Percentiles rank a stretch among this genome's conserved stretches.
phyloP scores from a whole-genome alignment of 1,140 invertebrate species.

The Gryon sp. region DNA sequence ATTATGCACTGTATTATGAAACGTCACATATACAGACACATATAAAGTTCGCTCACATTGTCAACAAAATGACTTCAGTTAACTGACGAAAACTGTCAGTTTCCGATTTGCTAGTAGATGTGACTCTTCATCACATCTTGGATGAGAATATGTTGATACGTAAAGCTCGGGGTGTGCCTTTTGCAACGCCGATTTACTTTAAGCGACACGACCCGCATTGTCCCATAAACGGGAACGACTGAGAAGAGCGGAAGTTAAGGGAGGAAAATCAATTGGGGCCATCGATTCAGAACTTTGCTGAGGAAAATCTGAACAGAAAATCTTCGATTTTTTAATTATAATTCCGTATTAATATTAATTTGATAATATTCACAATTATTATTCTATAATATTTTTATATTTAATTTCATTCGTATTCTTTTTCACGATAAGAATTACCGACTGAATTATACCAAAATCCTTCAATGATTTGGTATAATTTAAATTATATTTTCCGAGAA shows the following conservation, averaged over 20 bases:
- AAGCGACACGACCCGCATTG: conserved; percentile 36
- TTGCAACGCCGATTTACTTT: conserved; percentile 31
- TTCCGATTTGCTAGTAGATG: conserved; percentile 14
- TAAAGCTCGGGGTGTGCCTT: conserved; percentile 25
- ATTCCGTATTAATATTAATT: no score
- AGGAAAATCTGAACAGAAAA: no score
- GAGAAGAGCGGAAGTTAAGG: conserved; percentile 11
- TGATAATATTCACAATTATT: no score
- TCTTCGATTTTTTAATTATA: no score
- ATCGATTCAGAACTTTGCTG: conserved; percentile 17
- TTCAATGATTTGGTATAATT: no score
- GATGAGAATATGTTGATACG: conserved; percentile 17
- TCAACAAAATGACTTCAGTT: conserved; percentile 34
- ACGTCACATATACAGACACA: conserved; percentile 17
- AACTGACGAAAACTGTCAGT: conserved; percentile 36
- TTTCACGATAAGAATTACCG: no score
- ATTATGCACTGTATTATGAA: conserved; percentile 52
- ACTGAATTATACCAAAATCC: no score
- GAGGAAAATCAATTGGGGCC: conserved; percentile 26
- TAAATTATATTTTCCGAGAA: no score
- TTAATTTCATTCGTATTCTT: no score
- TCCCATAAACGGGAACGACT: conserved; percentile 25
- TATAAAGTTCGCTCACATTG: conserved; percentile 32
- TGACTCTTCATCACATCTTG: conserved; percentile 22
- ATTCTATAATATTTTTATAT: no score